These are phyloP conservation scores for Circaetus gallicus DNA, from an alignment of 2,113 vertebrate species.

Conservation along the genomic window DNA sequence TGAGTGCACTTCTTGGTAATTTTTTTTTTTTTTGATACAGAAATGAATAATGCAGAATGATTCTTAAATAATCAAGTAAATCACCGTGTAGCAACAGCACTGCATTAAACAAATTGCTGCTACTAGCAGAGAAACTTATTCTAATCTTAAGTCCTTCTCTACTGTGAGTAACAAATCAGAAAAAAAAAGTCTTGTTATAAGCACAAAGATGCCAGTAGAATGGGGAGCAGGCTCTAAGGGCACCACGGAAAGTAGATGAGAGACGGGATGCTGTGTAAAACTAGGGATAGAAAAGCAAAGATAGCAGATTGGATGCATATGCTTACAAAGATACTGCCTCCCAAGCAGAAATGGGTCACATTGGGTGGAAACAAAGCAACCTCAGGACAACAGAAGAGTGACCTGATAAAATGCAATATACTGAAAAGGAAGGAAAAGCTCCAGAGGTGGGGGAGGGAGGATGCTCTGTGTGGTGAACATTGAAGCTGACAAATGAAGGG, in stretches of 20 bases:
- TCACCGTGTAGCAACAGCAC: background rate
- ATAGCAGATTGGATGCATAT: background rate
- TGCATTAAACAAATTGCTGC: background rate
- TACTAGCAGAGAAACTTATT: background rate
- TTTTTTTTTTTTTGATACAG: background rate
- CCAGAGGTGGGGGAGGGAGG: background rate
- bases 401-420: background rate
- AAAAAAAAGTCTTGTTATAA: background rate
- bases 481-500: constrained; percentile 32
- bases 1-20: background rate
- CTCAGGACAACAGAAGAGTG: background rate
- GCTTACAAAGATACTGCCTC: background rate
- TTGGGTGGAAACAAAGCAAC: background rate
- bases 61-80: background rate
- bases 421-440: background rate
- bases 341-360: background rate
- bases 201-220: background rate
- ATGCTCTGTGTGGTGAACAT: background rate
- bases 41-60: background rate
- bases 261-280: background rate
- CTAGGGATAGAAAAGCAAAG: background rate
- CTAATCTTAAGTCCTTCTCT: background rate
- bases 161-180: background rate
- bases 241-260: background rate
- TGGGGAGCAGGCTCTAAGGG: background rate